Conservation (phyloP, 1,140 invertebrate species). For the Galendromus occidentalis region DNA sequence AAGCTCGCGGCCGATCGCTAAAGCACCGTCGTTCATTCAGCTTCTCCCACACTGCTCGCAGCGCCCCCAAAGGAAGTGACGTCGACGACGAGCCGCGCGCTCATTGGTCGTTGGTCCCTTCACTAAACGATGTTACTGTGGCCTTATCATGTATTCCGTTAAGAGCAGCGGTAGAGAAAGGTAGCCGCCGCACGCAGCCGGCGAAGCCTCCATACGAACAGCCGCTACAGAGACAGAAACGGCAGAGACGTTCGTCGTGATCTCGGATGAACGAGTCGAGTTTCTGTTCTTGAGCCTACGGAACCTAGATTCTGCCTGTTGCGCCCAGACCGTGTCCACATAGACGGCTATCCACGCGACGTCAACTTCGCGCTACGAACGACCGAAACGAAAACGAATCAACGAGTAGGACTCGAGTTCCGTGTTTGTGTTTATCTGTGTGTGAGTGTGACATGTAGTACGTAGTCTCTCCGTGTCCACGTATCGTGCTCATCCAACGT, state of each 20-base stretch:
- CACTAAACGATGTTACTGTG: slow-evolving; percentile 11
- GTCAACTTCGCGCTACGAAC: background rate
- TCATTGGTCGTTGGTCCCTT: slow-evolving; percentile 6
- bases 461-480: background rate
- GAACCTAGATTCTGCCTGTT: background rate
- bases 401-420: background rate
- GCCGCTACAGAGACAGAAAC: background rate
- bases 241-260: too few relatives aligned
- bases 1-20: background rate
- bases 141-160: slow-evolving; percentile 10
- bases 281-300: background rate
- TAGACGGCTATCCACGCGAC: background rate
- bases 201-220: background rate
- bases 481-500: background rate
- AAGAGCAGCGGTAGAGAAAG: slow-evolving; percentile 3
- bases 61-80: slow-evolving; percentile 1
- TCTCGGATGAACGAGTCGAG: background rate
- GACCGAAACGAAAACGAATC: background rate
- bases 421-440: background rate
- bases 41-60: slow-evolving; percentile 9
- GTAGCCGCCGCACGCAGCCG: background rate
- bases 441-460: background rate
- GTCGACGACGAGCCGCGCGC: background rate
- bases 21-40: slow-evolving; percentile 11
- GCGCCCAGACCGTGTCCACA: background rate